Conservation (phyloP, 2,113 vertebrate genomes). For the Myiopsitta monachus region DNA sequence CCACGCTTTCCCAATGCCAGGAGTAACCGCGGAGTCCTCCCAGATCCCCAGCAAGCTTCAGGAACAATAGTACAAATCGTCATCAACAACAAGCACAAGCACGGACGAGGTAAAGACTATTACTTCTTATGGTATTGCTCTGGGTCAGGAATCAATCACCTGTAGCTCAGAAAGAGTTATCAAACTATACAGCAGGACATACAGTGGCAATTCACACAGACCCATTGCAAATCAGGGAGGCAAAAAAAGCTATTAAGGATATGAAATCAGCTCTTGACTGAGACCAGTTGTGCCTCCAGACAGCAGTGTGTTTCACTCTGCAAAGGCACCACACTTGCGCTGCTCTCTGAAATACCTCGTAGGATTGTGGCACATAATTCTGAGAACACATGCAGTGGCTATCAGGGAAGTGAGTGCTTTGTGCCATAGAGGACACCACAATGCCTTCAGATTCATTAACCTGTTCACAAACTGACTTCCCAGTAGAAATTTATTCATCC, state of each 20-base stretch:
- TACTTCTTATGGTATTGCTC: background rate
- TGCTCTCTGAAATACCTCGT: background rate
- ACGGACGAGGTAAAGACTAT: conserved; percentile 74
- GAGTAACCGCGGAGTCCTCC: conserved; percentile 72
- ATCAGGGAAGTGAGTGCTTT: background rate
- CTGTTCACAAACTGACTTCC: background rate
- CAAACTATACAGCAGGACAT: background rate
- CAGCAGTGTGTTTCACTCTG: background rate
- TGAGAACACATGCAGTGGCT: background rate
- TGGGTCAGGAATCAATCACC: background rate
- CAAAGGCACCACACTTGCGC: background rate
- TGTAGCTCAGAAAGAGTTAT: background rate
- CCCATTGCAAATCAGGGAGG: background rate
- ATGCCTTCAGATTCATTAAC: background rate
- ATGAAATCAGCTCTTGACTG: background rate
- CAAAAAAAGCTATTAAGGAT: background rate
- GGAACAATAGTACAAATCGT: conserved; percentile 83
- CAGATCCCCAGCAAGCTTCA: conserved; percentile 75
- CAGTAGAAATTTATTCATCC: background rate
- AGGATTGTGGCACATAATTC: background rate
- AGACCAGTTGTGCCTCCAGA: background rate
- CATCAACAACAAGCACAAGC: conserved; percentile 81
- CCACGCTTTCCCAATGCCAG: conserved; percentile 67
- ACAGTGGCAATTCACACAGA: background rate
- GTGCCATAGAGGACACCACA: background rate